Conservation (phyloP, 2,888 invertebrate genomes). For the Nowickia ferox region DNA sequence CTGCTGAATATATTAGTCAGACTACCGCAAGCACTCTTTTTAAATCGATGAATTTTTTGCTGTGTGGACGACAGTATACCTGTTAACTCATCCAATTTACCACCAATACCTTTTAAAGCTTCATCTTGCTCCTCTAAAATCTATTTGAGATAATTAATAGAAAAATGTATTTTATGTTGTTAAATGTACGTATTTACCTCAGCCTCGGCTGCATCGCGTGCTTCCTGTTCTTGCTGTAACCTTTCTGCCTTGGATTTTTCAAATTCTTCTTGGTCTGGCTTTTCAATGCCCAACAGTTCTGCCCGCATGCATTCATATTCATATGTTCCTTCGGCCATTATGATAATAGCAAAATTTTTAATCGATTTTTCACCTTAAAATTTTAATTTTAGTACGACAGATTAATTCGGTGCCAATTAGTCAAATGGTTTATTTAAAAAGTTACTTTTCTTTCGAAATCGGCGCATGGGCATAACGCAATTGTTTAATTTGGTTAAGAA, state of each 20-base stretch:
- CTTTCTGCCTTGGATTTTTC: constrained; percentile 84
- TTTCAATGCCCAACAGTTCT: constrained; percentile 89
- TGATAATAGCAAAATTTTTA: constrained; percentile 15
- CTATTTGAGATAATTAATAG: constrained; percentile 79
- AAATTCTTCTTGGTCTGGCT: constrained; percentile 88
- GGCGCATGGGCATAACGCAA: constrained; percentile 62
- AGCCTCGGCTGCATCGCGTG: constrained; percentile 84
- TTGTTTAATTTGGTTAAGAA: constrained; percentile 32
- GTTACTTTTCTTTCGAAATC: constrained; percentile 43
- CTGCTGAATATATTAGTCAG: constrained; percentile 87
- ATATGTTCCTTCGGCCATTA: constrained; percentile 86
- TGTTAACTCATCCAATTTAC: constrained; percentile 91
- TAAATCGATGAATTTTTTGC: constrained; percentile 92
- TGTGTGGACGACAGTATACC: constrained; percentile 92
- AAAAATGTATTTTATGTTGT: background rate
- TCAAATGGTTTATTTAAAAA: constrained; percentile 53
- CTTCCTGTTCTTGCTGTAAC: constrained; percentile 79
- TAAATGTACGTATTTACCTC: constrained; percentile 79
- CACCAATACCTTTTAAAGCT: constrained; percentile 86
- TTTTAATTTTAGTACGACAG: constrained; percentile 44
- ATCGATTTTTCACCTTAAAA: constrained; percentile 59
- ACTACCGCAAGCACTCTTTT: constrained; percentile 89
- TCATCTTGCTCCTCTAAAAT: constrained; percentile 88
- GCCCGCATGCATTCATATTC: constrained; percentile 91
- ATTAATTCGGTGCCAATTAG: constrained; percentile 50